These are phyloP conservation scores for Pseudochirops cupreus DNA, from an alignment of 2,797 vertebrate species.

Conservation along the genomic window DNA sequence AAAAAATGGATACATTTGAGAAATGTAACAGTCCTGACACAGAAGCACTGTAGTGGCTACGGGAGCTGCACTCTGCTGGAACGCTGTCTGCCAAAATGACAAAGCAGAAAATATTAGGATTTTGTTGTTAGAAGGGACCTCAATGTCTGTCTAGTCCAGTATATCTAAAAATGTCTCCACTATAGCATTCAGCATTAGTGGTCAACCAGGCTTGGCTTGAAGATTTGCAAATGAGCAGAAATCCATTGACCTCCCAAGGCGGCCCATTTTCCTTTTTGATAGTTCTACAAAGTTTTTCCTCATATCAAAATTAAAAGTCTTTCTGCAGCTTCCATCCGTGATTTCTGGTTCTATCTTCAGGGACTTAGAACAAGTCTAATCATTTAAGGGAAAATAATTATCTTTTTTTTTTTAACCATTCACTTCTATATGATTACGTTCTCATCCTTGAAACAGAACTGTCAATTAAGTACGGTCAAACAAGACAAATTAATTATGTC, in stretches of 20 bases:
- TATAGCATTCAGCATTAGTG: neutral
- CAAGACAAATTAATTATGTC: neutral
- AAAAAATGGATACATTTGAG: neutral
- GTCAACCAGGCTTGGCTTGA: neutral
- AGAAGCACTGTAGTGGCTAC: neutral
- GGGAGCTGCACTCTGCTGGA: neutral
- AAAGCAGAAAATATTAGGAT: neutral
- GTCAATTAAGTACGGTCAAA: neutral
- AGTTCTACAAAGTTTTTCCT: neutral
- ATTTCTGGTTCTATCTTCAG: neutral
- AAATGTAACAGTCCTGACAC: neutral
- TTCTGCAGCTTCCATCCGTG: neutral
- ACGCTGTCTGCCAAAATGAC: neutral
- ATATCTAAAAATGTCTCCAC: neutral
- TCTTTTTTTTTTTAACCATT: neutral
- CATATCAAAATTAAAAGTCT: neutral
- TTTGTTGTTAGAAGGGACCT: neutral
- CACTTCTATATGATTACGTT: neutral
- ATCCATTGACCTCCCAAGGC: neutral
- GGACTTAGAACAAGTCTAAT: neutral
- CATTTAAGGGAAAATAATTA: neutral
- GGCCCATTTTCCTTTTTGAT: neutral
- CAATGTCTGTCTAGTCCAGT: neutral
- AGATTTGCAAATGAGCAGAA: neutral
- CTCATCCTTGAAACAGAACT: neutral